phyloP scores from a whole-genome alignment of 2,113 vertebrate genomes.

The Leucoraja erinaceus region DNA sequence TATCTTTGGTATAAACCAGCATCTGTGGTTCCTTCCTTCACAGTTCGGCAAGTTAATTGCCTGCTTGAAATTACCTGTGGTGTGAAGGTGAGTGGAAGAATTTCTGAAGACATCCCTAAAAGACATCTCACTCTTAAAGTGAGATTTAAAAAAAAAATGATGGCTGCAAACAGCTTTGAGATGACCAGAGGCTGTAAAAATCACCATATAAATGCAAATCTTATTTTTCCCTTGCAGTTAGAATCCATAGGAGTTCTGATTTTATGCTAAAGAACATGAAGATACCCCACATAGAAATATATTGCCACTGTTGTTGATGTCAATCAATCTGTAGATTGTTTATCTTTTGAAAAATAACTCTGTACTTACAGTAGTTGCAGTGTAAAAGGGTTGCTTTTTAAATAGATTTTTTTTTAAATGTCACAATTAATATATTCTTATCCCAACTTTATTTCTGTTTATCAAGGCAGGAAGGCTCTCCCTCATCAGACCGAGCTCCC shows the following conservation, averaged over 20 bases:
- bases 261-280: neutral
- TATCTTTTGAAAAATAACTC: neutral
- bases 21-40: too few species aligned
- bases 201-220: too few species aligned
- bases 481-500: neutral
- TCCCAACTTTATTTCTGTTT: neutral
- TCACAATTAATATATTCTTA: neutral
- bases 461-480: neutral
- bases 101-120: too few species aligned
- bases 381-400: neutral
- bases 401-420: neutral
- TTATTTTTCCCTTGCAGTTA: neutral
- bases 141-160: neutral
- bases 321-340: neutral
- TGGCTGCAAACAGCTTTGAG: neutral
- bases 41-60: too few species aligned
- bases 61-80: too few species aligned
- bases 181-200: too few species aligned
- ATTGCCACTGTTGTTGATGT: neutral
- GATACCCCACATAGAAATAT: neutral
- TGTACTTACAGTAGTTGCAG: neutral
- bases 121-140: neutral
- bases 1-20: too few species aligned
- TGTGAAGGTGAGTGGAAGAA: too few species aligned
- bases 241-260: neutral